A percentile compares a stretch with the other conserved stretches of the same genome.
Evolutionary conservation across 2,113 vertebrate genomes (phyloP).

Genomic region (Sylvia atricapilla): DNA sequence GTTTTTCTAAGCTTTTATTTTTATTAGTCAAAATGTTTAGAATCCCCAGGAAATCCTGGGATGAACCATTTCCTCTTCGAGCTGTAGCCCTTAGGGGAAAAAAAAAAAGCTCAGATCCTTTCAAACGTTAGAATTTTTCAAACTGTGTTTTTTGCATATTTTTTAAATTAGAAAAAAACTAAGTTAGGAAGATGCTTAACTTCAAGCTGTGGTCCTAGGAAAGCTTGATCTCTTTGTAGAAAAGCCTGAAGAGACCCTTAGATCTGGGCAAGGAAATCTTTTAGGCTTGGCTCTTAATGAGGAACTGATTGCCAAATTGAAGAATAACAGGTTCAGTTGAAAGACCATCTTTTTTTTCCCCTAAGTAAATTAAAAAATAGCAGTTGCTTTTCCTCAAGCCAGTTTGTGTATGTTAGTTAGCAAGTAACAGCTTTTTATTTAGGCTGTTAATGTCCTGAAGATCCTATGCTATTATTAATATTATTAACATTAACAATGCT

Average conservation of each 20-base stretch:
- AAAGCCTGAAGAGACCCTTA: conserved; percentile 13
- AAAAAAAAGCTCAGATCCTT: conserved; percentile 39
- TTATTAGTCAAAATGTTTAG: conserved; percentile 69
- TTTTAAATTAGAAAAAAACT: conserved; percentile 59
- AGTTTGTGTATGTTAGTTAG: background rate
- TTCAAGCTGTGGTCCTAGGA: background rate
- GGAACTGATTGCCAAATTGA: fast-evolving
- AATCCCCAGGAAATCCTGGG: conserved; percentile 70
- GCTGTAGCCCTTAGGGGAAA: conserved; percentile 36
- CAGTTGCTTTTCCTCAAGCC: background rate
- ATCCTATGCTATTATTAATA: background rate
- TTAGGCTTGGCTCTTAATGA: background rate
- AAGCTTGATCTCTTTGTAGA: conserved; percentile 24
- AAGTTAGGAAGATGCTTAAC: conserved; percentile 28
- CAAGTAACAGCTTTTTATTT: background rate
- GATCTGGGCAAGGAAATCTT: conserved; percentile 35
- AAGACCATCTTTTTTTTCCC: background rate
- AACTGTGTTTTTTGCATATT: conserved; percentile 45
- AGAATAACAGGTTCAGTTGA: background rate
- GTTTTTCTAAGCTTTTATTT: conserved; percentile 69
- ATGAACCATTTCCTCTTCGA: conserved; percentile 63
- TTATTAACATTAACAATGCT: background rate
- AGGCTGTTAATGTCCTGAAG: background rate
- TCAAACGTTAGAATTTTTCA: conserved; percentile 55
- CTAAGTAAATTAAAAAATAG: background rate